A percentile compares a stretch with the other conserved stretches of the same genome.
phyloP scores from a whole-genome alignment of 2,113 vertebrate species.

The Nannospalax galili region DNA sequence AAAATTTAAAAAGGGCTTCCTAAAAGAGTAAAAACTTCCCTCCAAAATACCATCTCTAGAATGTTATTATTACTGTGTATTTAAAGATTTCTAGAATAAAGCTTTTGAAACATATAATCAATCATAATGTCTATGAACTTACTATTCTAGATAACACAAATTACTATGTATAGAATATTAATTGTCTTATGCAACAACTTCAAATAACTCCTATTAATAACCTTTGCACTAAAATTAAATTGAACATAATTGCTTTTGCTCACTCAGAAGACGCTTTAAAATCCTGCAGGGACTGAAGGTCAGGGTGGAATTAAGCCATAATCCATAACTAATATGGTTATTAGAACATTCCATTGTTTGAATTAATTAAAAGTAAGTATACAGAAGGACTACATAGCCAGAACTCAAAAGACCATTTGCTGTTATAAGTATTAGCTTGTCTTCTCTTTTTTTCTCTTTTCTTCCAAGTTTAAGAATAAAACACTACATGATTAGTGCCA shows the following conservation, averaged over 20 bases:
- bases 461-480: neutral
- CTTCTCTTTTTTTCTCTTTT: neutral
- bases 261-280: neutral
- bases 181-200: neutral
- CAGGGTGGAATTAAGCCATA: slow-evolving; percentile 12
- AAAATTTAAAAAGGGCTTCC: neutral
- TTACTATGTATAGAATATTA: neutral
- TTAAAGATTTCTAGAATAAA: neutral
- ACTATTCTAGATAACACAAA: neutral
- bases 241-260: neutral
- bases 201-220: slow-evolving; percentile 43
- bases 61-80: neutral
- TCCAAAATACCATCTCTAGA: neutral
- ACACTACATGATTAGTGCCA: neutral
- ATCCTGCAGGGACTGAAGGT: neutral
- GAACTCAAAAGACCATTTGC: neutral
- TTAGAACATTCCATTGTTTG: neutral
- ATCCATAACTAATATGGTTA: neutral
- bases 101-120: slow-evolving; percentile 7
- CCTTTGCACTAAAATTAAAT: slow-evolving; percentile 50
- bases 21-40: neutral
- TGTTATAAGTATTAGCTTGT: neutral
- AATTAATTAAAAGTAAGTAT: slow-evolving; percentile 15
- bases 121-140: neutral
- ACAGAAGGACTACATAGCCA: neutral